These are phyloP conservation scores for Trissonchulus sp. DNA, from an alignment of 2,888 invertebrate genomes.

Conservation along the genomic window DNA sequence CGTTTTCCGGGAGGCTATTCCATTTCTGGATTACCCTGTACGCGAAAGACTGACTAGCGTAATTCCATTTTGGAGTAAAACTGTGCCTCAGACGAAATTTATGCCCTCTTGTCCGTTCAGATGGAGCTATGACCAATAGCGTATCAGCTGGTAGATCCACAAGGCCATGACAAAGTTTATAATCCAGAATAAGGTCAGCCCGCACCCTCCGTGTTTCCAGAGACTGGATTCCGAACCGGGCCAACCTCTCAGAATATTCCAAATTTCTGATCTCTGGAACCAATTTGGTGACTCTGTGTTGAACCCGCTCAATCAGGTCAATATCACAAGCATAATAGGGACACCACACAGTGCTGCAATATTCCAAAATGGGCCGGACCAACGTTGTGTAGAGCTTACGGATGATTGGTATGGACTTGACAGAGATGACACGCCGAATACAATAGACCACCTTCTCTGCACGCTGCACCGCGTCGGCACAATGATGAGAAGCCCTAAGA, in stretches of 20 bases:
- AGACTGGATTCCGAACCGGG: too few species aligned
- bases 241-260: too few species aligned
- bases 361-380: slow-evolving; percentile 1
- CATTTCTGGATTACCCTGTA: slow-evolving; percentile 11
- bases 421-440: too few species aligned
- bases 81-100: slow-evolving; percentile 13
- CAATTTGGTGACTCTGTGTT: neutral
- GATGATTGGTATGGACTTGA: slow-evolving; percentile 10
- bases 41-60: slow-evolving; percentile 2
- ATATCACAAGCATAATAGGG: slow-evolving; percentile 3
- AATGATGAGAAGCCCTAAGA: too few species aligned
- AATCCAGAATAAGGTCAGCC: slow-evolving; percentile 13
- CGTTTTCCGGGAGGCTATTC: slow-evolving; percentile 13
- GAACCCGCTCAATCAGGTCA: neutral
- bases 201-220: slow-evolving; percentile 10
- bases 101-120: too few species aligned
- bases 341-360: slow-evolving; percentile 23
- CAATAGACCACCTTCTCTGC: too few species aligned
- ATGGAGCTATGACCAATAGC: too few species aligned
- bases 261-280: neutral
- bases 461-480: slow-evolving; percentile 2
- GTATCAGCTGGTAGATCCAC: too few species aligned
- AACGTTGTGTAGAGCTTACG: too few species aligned
- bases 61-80: slow-evolving; percentile 7
- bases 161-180: too few species aligned